Evolutionary conservation across 2,888 invertebrate genomes (phyloP), one percentile per base, ranked within the genome.

Genomic region (Bunonema sp.): DNA sequence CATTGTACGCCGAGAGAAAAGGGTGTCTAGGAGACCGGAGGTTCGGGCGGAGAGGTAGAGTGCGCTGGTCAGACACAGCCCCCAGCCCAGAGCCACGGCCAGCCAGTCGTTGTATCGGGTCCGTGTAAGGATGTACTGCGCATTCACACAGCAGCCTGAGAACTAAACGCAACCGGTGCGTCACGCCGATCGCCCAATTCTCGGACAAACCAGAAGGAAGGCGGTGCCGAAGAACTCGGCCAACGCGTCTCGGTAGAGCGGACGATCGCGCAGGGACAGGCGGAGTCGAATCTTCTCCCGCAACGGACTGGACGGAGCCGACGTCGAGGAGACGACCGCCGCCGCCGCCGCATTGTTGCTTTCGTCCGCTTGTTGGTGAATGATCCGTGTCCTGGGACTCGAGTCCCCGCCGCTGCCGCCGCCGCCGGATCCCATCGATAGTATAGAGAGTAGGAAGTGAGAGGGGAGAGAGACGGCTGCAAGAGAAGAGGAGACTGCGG

Each of bases 51-150:
- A 58, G 49, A 64, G 45, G 15, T 54, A 44, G 8, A 56, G 57
- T 12, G 61, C 59, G 30, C 65, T 42, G 41, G 55, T 42, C 2
- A 65, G 50, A 3, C 49, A 50, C 15, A 65, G 37, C 3, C 61
- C 65, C 62, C 63, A 65, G 23, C 63, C 61, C 20, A 65, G 38
- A 1, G 48, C 39, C 2, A 59, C 46, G 28, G 59, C 52, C 33
- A 59, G 48, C 50, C 54, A 60, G 28, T 55, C 60, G 35, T 57
- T 54, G 44, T 50, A 45, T 21, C 37, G 34, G 15, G 45, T 37
- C 5, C 43, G 50, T 10, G 57, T 56, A 10, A 61, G 52, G 24
- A 60, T 44, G 36, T 47, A 54, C 32, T 59, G 58, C 3, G 61
- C 61, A 39, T 50, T 52, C 21, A 57, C 51, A 12, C 47, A 47